Evolutionary conservation across 2,888 invertebrate species (phyloP).

Genomic region (Tuberolachnus salignus): DNA sequence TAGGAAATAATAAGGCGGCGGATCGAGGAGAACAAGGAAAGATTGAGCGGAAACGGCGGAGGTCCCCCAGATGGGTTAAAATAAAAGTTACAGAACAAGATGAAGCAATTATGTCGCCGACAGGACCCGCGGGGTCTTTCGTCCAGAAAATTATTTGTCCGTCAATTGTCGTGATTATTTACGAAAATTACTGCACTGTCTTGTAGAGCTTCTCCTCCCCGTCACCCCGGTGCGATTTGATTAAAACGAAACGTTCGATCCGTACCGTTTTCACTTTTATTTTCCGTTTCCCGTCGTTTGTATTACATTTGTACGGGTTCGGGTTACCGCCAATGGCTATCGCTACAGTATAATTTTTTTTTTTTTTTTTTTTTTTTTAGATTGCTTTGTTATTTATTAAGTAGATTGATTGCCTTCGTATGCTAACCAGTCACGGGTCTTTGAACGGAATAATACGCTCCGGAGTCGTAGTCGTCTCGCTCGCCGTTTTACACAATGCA

Average conservation of each 20-base stretch:
- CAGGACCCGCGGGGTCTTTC: no score
- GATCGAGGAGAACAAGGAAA: no score
- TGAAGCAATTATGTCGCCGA: no score
- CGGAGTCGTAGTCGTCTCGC: neutral
- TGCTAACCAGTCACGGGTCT: conserved; percentile 8
- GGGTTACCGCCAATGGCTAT: conserved; percentile 26
- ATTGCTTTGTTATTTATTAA: no score
- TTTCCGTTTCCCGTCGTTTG: neutral
- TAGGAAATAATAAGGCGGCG: no score
- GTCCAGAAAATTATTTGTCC: no score
- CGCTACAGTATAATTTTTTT: neutral
- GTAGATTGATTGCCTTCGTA: conserved; percentile 32
- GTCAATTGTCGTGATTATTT: no score
- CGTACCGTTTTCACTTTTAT: conserved; percentile 23
- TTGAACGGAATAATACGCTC: neutral
- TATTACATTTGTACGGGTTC: conserved; percentile 41
- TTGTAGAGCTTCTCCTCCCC: conserved; percentile 15
- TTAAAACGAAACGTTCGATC: conserved; percentile 15
- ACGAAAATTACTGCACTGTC: no score
- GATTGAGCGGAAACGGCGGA: no score
- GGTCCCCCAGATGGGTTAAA: no score
- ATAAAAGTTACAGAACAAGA: no score
- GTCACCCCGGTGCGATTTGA: conserved; percentile 4
- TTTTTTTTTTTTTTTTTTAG: no score
- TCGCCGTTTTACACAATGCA: conserved; percentile 11